A percentile compares a stretch with the other conserved stretches of the same genome.
Conservation (phyloP, 2,888 invertebrate genomes). For the Oligia strigilis region DNA sequence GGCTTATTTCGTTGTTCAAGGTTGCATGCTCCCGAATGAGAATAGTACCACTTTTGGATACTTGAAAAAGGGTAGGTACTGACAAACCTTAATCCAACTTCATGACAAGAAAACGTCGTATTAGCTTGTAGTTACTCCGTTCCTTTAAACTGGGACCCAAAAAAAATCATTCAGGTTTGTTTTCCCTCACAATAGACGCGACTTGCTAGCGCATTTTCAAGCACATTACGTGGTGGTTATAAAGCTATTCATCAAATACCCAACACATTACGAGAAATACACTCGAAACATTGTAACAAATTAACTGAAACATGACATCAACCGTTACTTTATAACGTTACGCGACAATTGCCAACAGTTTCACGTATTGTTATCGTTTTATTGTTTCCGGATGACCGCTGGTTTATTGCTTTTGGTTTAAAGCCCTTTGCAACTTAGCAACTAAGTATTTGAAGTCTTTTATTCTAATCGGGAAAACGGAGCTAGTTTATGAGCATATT, state of each 20-base stretch:
- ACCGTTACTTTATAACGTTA: slow-evolving; percentile 60
- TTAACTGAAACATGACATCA: slow-evolving; percentile 38
- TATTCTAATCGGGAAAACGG: slow-evolving; percentile 36
- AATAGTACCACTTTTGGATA: not conserved
- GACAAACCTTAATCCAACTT: not conserved
- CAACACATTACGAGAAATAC: not conserved
- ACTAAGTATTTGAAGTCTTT: slow-evolving; percentile 62
- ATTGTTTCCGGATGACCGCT: slow-evolving; percentile 79
- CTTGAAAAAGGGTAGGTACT: not conserved
- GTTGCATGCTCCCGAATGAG: not conserved
- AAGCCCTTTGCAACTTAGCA: slow-evolving; percentile 71
- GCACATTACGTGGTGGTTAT: not conserved
- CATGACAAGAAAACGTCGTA: not conserved
- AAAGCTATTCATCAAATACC: not conserved
- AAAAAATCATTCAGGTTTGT: not conserved
- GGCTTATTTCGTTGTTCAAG: not conserved
- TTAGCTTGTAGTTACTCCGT: not conserved
- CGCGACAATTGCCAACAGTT: slow-evolving; percentile 68
- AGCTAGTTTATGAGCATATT: slow-evolving; percentile 8
- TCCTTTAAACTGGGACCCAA: not conserved
- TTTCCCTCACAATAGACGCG: not conserved
- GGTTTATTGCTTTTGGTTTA: slow-evolving; percentile 73
- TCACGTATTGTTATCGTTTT: slow-evolving; percentile 74
- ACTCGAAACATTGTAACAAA: slow-evolving; percentile 20
- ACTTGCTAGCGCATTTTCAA: not conserved